Evolutionary conservation across 2,888 invertebrate species (phyloP), one percentile per base, ranked within the genome.

Genomic region (Chloromyia formosa): DNA sequence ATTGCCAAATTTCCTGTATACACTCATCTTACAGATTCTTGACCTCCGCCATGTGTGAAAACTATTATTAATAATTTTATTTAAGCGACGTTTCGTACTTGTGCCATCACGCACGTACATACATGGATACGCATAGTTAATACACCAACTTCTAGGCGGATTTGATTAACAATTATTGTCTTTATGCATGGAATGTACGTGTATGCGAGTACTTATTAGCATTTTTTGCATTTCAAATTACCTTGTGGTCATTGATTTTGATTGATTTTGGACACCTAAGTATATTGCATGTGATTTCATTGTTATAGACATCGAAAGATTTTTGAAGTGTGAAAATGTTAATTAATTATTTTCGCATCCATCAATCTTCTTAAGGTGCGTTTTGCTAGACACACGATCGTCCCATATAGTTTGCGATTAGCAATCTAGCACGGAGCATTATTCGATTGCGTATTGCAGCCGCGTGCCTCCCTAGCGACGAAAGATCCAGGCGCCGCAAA

Each of bases 21-120:
- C 27, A 10, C 9, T 27, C 61, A 14, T 61, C 5, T 27, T 1
- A 27, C n/a, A 61, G 61, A 61, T 61, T 61, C 35, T 61, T 61
- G 61, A 61, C 61, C 61, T 61, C 61, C 14, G n/a, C 61, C 61
- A 61, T 61, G 61, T 61, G 61, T 27, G 61, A 61, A 27, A 61
- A 27, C 9, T 61, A n/a, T n/a, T 61, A n/a, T n/a, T n/a, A n/a
- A n/a, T n/a, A n/a, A n/a, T n/a, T n/a, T n/a, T n/a, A n/a, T n/a
- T n/a, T n/a, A n/a, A 27, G 12, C 4, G 35, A 61, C 35, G 42
- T 42, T 12, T 42, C 42, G 5, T 5, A 35, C 61, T 9, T 9
- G 27, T n/a, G n/a, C 9, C n/a, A n/a, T n/a, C n/a, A n/a, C 23
- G 5, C 23, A 61, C 12, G 61, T 27, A 61, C 23, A 12, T 16